Evolutionary conservation across 2,113 vertebrate species (phyloP), one percentile per base, ranked within the genome.

Genomic region (Platycercus adscitus): DNA sequence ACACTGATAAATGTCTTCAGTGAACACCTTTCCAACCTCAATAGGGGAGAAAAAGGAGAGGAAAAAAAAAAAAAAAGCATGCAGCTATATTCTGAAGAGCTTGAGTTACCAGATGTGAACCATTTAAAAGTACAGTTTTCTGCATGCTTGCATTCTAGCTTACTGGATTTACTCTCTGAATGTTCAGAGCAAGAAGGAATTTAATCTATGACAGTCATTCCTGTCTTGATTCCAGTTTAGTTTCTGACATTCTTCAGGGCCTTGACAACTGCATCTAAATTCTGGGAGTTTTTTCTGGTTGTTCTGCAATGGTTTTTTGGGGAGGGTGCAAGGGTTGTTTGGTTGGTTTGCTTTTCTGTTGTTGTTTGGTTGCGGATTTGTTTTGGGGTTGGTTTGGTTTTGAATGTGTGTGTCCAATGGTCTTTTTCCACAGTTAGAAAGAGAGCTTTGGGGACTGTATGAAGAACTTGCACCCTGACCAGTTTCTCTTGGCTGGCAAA

Each of bases 161-260:
- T 76, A 60, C 73, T 41, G 43, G 33, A 44, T 88, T 81, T 71
- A 58, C 26, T 75, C 43, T 53, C 49, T 7, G 39, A 73, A 61
- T 8, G 8, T 37, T 70, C 72, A 75, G 50, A 84, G 26, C 28
- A 84, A 50, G n/a, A 90, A 86, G 39, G 60, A 92, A 95, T 93
- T 86, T 79, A 26, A 79, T 61, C 65, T 55, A 79, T 61, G 56
- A 89, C 52, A 85, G 56, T 64, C 60, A 88, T 94, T 44, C 31
- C 33, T 75, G 17, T 43, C 72, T 70, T 55, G 60, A 93, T 81
- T 75, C 50, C 64, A 78, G n/a, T 66, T 86, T 70, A 29, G 92
- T 81, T 83, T 75, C 55, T 71, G 33, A 53, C 65, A 60, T 71
- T 87, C 47, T 65, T 89, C 29, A 60, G n/a, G 43, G 66, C 29